Evolutionary conservation across 35 echinoderm and acorn worm genomes (phyloP).

Genomic region (Hemicentrotus pulcherrimus): DNA sequence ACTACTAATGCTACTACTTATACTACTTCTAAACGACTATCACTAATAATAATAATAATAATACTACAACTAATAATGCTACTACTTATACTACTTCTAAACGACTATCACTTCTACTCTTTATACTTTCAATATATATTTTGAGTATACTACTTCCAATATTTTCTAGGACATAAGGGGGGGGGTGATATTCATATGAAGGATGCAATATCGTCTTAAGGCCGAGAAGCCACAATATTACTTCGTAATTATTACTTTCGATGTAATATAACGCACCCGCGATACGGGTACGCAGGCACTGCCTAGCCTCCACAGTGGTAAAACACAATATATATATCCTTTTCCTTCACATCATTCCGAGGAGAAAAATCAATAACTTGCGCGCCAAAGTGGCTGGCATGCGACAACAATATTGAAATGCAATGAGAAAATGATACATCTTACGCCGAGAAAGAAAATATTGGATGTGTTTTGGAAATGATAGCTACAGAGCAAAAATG

Average conservation of each 20-base stretch:
- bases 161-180: not conserved
- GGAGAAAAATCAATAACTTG: not conserved
- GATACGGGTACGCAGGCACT: not conserved
- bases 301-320: not conserved
- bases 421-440: constrained; percentile 13
- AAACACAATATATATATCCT: not conserved
- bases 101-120: not conserved
- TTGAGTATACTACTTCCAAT: not conserved
- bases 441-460: not conserved
- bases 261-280: not conserved
- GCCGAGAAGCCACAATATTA: not conserved
- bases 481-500: not conserved
- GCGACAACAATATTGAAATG: constrained; percentile 12
- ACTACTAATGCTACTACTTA: constrained; percentile 39
- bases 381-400: not conserved
- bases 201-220: constrained; percentile 7
- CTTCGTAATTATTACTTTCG: not conserved
- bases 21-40: constrained; percentile 47
- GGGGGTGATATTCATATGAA: not conserved
- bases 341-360: not conserved
- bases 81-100: constrained; percentile 34
- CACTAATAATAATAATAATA: constrained; percentile 28
- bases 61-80: not conserved
- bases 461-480: not conserved
- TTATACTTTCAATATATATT: too few relatives aligned